phyloP scores from a whole-genome alignment of 1,140 invertebrate genomes.

The Drosophila bocqueti region DNA sequence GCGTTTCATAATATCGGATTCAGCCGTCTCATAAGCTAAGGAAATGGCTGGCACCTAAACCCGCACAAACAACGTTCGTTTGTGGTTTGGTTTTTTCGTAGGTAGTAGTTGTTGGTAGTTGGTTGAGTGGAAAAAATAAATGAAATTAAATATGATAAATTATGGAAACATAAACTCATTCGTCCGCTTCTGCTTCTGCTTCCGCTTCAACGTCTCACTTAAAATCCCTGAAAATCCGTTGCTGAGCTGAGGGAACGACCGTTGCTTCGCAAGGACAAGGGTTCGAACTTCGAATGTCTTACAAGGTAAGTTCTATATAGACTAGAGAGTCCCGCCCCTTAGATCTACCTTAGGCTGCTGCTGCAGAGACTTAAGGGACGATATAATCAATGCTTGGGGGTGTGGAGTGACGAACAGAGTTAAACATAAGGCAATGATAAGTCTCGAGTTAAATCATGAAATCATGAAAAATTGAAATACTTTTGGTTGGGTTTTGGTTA shows the following conservation, averaged over 20 bases:
- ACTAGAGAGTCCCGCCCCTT: slow-evolving; percentile 30
- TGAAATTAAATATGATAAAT: slow-evolving; percentile 79
- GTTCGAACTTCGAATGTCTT: slow-evolving; percentile 29
- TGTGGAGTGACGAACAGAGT: slow-evolving; percentile 45
- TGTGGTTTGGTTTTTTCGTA: slow-evolving; percentile 35
- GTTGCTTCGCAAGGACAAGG: slow-evolving; percentile 1
- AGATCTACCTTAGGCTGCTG: slow-evolving; percentile 51
- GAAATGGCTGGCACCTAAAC: slow-evolving; percentile 99
- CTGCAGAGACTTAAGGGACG: slow-evolving; percentile 25
- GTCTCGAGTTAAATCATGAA: slow-evolving; percentile 26
- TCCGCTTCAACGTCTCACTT: slow-evolving; percentile 10
- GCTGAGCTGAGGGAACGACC: slow-evolving; percentile 21
- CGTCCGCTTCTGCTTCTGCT: slow-evolving; percentile 12
- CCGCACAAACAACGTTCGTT: slow-evolving; percentile 52
- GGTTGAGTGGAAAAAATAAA: slow-evolving; percentile 69
- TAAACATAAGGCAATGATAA: slow-evolving; percentile 37
- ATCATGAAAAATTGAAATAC: slow-evolving; percentile 9
- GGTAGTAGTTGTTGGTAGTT: slow-evolving; percentile 28
- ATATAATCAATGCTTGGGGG: slow-evolving; percentile 10
- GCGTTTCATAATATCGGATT: slow-evolving; percentile 99
- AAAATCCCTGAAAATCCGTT: slow-evolving; percentile 24
- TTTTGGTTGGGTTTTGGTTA: slow-evolving; percentile 54
- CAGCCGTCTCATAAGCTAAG: slow-evolving; percentile 99
- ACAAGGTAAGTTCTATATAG: slow-evolving; percentile 29
- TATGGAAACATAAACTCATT: slow-evolving; percentile 59